These are phyloP conservation scores for Coleophora flavipennella DNA, from an alignment of 2,888 invertebrate genomes.

Conservation along the genomic window DNA sequence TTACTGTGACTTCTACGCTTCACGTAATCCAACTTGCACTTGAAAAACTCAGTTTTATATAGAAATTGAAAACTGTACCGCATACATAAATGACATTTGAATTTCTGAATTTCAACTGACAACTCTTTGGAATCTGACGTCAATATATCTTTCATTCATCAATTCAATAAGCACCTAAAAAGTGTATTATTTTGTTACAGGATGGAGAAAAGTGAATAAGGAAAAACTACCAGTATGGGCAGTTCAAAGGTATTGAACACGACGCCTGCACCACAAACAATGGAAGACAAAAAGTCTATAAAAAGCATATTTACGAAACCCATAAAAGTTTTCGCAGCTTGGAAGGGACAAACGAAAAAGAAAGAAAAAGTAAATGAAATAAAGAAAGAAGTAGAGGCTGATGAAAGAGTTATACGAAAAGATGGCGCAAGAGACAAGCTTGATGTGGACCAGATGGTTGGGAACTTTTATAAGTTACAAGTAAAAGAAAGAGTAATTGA, in stretches of 20 bases:
- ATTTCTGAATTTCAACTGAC: neutral
- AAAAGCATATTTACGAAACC: constrained; percentile 24
- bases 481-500: constrained; percentile 41
- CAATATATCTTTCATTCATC: too few relatives aligned
- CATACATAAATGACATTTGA: too few relatives aligned
- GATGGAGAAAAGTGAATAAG: constrained; percentile 9
- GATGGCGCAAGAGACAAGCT: constrained; percentile 12
- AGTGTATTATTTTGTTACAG: constrained; percentile 16
- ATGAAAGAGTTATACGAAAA: constrained; percentile 7
- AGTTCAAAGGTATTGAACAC: constrained; percentile 31
- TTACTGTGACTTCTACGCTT: too few relatives aligned
- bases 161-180: neutral
- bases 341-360: constrained; percentile 18
- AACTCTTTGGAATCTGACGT: neutral
- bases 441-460: constrained; percentile 23
- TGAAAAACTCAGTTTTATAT: too few relatives aligned
- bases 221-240: constrained; percentile 33
- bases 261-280: constrained; percentile 34
- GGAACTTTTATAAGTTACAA: constrained; percentile 31
- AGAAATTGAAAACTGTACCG: too few relatives aligned
- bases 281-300: constrained; percentile 33
- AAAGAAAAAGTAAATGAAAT: constrained; percentile 14
- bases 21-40: too few relatives aligned
- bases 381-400: constrained; percentile 2
- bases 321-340: constrained; percentile 16